These are phyloP conservation scores for Danaus melanippus DNA, from an alignment of 1,140 invertebrate species.

Conservation along the genomic window DNA sequence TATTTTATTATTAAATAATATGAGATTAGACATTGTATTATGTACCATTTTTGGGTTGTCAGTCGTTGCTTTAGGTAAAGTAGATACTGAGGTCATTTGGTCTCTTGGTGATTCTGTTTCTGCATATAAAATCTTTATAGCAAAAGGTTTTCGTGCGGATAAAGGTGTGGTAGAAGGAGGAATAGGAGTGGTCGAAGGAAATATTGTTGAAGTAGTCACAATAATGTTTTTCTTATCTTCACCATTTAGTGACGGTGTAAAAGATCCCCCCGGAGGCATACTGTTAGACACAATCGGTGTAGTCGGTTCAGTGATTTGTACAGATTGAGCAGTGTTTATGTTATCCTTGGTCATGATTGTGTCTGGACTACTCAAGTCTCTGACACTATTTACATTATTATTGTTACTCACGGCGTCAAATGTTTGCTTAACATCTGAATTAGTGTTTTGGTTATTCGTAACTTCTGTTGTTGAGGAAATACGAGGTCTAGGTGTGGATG, in stretches of 20 bases:
- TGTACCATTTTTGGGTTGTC: slow-evolving; percentile 63
- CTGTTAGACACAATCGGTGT: slow-evolving; percentile 65
- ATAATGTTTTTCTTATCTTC: slow-evolving; percentile 36
- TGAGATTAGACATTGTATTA: slow-evolving; percentile 65
- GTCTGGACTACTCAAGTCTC: slow-evolving; percentile 46
- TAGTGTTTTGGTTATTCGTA: slow-evolving; percentile 46
- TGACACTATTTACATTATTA: slow-evolving; percentile 63
- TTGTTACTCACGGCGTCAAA: slow-evolving; percentile 61
- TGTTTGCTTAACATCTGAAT: slow-evolving; percentile 50
- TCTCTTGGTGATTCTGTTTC: slow-evolving; percentile 57
- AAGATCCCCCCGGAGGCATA: slow-evolving; percentile 54
- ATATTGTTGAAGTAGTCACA: slow-evolving; percentile 42
- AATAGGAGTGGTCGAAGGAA: slow-evolving; percentile 25
- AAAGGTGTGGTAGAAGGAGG: slow-evolving; percentile 51
- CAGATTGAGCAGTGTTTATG: slow-evolving; percentile 66
- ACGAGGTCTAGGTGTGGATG: slow-evolving; percentile 63
- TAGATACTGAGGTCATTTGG: slow-evolving; percentile 51
- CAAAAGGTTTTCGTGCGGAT: slow-evolving; percentile 66
- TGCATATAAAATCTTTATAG: slow-evolving; percentile 65
- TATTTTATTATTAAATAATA: slow-evolving; percentile 63
- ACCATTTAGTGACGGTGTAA: slow-evolving; percentile 50
- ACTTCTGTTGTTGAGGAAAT: slow-evolving; percentile 66
- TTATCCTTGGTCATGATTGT: slow-evolving; percentile 42
- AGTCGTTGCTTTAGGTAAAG: slow-evolving; percentile 49
- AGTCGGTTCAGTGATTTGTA: slow-evolving; percentile 60